Base-by-base conservation (phyloP, 1,140 invertebrate genomes). In the Chironomus striatipennis region DNA sequence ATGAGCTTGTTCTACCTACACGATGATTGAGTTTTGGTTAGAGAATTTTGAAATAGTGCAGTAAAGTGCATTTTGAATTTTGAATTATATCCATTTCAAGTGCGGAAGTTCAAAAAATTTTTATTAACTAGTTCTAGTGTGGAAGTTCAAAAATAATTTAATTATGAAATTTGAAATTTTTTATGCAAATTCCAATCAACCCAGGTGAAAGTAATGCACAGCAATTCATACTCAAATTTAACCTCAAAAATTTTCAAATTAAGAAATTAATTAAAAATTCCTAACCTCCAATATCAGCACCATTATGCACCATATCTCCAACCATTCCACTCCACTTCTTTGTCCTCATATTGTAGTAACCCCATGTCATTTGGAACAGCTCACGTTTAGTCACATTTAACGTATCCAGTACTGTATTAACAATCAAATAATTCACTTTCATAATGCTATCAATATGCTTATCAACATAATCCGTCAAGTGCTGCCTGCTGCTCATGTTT, bases 291-390 rank as follows among this genome's bases (percentile, higher is more conserved):
- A 79, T 76, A 64, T 79, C 78, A 18, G 76, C 75, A 70, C 76
- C 75, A 17, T 74, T 72, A 12, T 75, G 73, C 9, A 73, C 15
- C 34, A 79, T 17, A 15, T 74, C 65, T 8, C 76, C 77, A 9
- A 85, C 80, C 83, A 84, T 85, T 2, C 84, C 84, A 20, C 77
- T 81, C 81, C 80, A 83, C n/a, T 47, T 43, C 8, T 79, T 79
- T 18, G 79, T 76, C 34, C 79, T 79, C 57, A 79, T 74, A 75
- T 80, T 79, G 4, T 70, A 21, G 76, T 82, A 83, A 8, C 76
- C 76, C 76, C 75, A 76, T 18, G 73, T 73, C 65, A n/a, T 42
- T 6, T 73, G 73, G 73, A 17, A 67, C 10, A 34, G 42, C 10
- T 72, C 74, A 18, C 20, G 18, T 34, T 12, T 18, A 5, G 74